phyloP scores from a whole-genome alignment of 2,888 invertebrate species.

The Lochmaea crataegi region DNA sequence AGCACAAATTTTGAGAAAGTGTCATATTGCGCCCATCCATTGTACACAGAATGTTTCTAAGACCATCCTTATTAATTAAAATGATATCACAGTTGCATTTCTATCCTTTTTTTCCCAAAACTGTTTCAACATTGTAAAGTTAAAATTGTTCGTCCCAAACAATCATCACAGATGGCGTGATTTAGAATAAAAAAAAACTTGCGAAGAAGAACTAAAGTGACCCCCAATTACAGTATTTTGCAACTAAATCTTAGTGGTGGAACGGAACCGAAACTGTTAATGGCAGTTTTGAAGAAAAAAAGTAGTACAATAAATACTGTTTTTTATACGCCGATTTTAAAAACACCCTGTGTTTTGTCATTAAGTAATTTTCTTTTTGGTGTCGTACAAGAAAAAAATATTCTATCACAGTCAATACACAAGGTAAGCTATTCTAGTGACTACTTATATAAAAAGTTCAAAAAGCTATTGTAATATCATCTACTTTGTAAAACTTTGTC shows the following conservation, averaged over 20 bases:
- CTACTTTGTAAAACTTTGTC: conserved; percentile 39
- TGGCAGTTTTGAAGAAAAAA: background rate
- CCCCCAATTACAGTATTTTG: too few relatives aligned
- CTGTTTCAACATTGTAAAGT: background rate
- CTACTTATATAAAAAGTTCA: conserved; percentile 40
- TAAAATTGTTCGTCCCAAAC: too few relatives aligned
- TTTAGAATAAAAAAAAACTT: too few relatives aligned
- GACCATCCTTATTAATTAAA: background rate
- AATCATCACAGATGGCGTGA: too few relatives aligned
- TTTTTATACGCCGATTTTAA: background rate
- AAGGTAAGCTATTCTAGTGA: conserved; percentile 33
- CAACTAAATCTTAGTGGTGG: too few relatives aligned
- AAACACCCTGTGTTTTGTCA: conserved; percentile 18
- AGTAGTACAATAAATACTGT: background rate
- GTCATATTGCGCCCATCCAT: background rate
- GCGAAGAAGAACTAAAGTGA: too few relatives aligned
- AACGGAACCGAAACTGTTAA: background rate
- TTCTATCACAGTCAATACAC: conserved; percentile 42
- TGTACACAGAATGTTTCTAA: background rate
- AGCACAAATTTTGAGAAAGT: background rate
- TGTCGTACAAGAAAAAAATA: conserved; percentile 37
- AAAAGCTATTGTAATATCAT: conserved; percentile 38
- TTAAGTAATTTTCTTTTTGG: conserved; percentile 23
- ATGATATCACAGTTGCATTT: background rate
- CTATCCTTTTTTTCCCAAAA: background rate